Evolutionary conservation across 2,113 vertebrate genomes (phyloP).

Genomic region (Calidris pugnax): DNA sequence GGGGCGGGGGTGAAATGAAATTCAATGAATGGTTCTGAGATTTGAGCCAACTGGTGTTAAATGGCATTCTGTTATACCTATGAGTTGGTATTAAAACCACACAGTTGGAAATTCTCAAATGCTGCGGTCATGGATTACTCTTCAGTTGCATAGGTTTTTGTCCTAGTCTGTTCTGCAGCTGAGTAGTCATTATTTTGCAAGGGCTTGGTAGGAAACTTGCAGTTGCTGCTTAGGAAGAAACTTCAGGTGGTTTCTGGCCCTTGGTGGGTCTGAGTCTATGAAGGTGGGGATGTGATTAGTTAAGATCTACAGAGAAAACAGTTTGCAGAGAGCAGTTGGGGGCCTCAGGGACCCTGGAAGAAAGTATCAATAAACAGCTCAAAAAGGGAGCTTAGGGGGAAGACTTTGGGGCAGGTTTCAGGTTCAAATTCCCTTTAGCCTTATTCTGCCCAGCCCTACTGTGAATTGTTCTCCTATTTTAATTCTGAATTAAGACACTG

Average conservation of each 20-base stretch:
- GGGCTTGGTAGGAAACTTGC: not conserved
- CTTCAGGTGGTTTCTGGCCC: not conserved
- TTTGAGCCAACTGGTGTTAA: not conserved
- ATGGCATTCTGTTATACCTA: not conserved
- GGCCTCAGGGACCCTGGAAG: not conserved
- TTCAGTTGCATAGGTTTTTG: not conserved
- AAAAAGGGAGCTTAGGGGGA: not conserved
- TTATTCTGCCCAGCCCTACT: not conserved
- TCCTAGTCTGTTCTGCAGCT: not conserved
- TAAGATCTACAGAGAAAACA: not conserved
- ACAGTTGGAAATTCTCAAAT: not conserved
- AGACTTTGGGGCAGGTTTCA: not conserved
- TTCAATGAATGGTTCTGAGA: not conserved
- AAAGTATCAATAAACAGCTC: too few species aligned
- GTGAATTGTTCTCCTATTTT: not conserved
- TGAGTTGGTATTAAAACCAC: not conserved
- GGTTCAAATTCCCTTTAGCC: not conserved
- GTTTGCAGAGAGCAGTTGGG: not conserved
- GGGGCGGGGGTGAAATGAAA: not conserved
- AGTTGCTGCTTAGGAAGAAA: not conserved
- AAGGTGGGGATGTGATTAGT: not conserved
- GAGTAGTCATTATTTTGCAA: not conserved
- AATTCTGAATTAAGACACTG: not conserved
- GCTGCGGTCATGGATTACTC: not conserved
- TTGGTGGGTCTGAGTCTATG: fast-evolving